These are phyloP conservation scores for Porites australiensis DNA, from an alignment of 64 coral and sea anemone genomes.

Conservation along the genomic window DNA sequence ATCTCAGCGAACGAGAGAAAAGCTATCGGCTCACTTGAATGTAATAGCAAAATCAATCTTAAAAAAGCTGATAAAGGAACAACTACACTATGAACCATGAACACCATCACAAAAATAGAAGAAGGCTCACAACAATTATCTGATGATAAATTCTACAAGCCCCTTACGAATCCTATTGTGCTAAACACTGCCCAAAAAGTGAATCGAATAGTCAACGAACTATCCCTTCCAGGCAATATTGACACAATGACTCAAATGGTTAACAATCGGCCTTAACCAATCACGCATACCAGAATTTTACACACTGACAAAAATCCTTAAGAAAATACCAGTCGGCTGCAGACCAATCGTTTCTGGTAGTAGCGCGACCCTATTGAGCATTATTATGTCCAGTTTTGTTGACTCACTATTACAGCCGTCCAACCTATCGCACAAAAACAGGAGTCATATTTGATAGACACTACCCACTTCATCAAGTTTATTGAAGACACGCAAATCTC, in stretches of 20 bases:
- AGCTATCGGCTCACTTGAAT: no score
- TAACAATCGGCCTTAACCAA: no score
- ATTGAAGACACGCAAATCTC: neutral
- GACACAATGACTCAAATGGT: neutral
- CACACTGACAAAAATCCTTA: neutral
- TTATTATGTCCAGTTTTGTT: neutral
- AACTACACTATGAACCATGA: neutral
- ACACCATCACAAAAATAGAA: neutral
- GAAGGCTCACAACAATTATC: neutral
- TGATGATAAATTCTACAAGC: neutral
- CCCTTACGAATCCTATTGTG: neutral
- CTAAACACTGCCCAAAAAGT: neutral
- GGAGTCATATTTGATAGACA: no score
- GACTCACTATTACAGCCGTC: neutral
- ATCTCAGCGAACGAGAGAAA: no score
- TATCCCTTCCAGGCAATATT: neutral
- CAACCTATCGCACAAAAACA: neutral
- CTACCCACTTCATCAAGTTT: no score
- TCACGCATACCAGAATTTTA: no score
- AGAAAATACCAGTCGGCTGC: neutral
- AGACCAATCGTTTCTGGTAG: no score
- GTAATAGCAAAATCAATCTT: no score
- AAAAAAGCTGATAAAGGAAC: neutral
- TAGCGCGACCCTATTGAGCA: neutral
- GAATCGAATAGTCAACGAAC: neutral